Evolutionary conservation across 2,888 invertebrate genomes (phyloP).

Genomic region (Osmoderma eremita): DNA sequence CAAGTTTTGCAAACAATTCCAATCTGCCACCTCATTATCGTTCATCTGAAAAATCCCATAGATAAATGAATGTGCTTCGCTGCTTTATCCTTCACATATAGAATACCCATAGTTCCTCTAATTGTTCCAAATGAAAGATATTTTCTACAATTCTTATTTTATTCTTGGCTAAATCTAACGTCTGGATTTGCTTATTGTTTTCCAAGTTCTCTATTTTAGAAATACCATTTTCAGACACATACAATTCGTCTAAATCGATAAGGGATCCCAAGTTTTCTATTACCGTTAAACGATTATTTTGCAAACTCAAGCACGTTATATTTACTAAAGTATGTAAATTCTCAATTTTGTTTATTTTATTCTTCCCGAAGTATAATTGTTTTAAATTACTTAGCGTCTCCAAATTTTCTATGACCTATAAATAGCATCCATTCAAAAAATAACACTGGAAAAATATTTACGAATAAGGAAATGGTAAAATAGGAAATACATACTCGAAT

Average conservation of each 20-base stretch:
- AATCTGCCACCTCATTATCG: slow-evolving; percentile 86
- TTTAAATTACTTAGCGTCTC: slow-evolving; percentile 78
- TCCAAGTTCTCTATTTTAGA: slow-evolving; percentile 82
- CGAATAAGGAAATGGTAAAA: no score
- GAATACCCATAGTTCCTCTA: slow-evolving; percentile 99
- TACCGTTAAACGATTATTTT: slow-evolving; percentile 88
- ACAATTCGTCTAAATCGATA: slow-evolving; percentile 80
- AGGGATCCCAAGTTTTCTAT: slow-evolving; percentile 85
- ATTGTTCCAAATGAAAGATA: slow-evolving; percentile 75
- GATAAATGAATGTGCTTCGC: neutral
- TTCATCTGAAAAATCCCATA: slow-evolving; percentile 76
- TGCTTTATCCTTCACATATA: no score
- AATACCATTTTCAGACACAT: slow-evolving; percentile 90
- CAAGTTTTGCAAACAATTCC: slow-evolving; percentile 84
- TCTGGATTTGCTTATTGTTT: slow-evolving; percentile 76
- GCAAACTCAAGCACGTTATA: slow-evolving; percentile 85
- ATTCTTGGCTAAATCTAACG: slow-evolving; percentile 92
- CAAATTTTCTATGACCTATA: slow-evolving; percentile 85
- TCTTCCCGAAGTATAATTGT: slow-evolving; percentile 90
- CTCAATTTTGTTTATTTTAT: slow-evolving; percentile 90
- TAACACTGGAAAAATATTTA: neutral
- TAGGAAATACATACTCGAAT: slow-evolving; percentile 77
- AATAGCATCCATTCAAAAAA: slow-evolving; percentile 15
- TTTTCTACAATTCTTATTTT: slow-evolving; percentile 83
- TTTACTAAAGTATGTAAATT: slow-evolving; percentile 79